These are phyloP conservation scores for Isichthys henryi DNA, from an alignment of 2,113 vertebrate genomes.

Conservation along the genomic window DNA sequence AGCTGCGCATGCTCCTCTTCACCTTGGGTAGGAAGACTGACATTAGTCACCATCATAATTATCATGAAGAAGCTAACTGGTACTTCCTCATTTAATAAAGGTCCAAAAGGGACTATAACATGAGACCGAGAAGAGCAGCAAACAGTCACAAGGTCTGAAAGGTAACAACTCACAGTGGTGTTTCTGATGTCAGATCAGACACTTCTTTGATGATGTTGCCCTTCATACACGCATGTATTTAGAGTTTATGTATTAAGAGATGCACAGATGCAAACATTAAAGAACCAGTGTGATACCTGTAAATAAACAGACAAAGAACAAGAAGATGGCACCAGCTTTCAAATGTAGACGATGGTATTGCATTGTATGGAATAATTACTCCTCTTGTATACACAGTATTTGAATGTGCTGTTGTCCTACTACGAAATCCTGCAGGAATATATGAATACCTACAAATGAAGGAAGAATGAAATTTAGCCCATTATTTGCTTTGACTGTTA, in stretches of 20 bases:
- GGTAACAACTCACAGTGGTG: neutral
- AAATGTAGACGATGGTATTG: neutral
- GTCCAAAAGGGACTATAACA: neutral
- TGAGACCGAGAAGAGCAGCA: neutral
- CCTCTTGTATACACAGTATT: neutral
- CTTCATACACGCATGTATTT: neutral
- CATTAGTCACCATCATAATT: neutral
- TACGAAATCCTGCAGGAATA: neutral
- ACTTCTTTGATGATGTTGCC: neutral
- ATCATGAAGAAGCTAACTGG: neutral
- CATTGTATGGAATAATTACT: neutral
- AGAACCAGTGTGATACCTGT: neutral
- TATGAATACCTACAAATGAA: neutral
- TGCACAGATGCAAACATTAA: neutral
- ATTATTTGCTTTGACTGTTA: neutral
- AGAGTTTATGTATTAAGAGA: neutral
- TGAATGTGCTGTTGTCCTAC: neutral
- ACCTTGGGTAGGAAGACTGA: conserved; percentile 25
- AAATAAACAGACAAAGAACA: neutral
- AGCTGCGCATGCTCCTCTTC: conserved; percentile 25
- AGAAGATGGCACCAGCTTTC: neutral
- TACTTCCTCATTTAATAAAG: neutral
- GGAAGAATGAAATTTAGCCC: neutral
- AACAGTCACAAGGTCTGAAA: neutral
- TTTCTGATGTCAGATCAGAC: neutral